Conservation (phyloP, 2,113 vertebrate species). For the Syngnathoides biaculeatus region DNA sequence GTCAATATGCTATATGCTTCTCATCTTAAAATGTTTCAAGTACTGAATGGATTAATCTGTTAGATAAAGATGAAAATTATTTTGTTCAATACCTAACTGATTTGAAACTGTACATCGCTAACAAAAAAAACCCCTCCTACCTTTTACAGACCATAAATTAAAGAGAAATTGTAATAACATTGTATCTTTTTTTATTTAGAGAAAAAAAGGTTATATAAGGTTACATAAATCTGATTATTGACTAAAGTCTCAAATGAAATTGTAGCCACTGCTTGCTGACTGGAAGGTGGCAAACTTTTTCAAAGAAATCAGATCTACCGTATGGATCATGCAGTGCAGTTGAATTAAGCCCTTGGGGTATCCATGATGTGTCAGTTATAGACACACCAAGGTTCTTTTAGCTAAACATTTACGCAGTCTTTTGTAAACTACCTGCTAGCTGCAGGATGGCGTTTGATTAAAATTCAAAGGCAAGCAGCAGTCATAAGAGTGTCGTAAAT, state of each 20-base stretch:
- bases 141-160: neutral
- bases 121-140: too few species aligned
- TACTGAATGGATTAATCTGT: neutral
- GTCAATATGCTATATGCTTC: neutral
- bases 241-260: neutral
- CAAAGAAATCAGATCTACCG: neutral
- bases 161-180: neutral
- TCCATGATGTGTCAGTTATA: neutral
- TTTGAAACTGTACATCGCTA: neutral
- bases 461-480: neutral
- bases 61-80: neutral
- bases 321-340: neutral
- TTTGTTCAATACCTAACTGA: neutral
- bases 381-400: neutral
- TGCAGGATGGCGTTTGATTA: neutral
- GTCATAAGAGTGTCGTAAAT: neutral
- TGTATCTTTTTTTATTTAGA: neutral
- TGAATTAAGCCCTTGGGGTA: too few species aligned
- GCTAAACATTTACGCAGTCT: neutral
- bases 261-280: neutral
- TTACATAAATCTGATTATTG: neutral
- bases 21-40: neutral
- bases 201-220: neutral
- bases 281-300: neutral
- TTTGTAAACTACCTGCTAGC: constrained; percentile 15